A percentile compares a stretch with the other conserved stretches of the same genome.
Evolutionary conservation across 2,113 vertebrate genomes (phyloP).

Genomic region (Ammodramus savannarum): DNA sequence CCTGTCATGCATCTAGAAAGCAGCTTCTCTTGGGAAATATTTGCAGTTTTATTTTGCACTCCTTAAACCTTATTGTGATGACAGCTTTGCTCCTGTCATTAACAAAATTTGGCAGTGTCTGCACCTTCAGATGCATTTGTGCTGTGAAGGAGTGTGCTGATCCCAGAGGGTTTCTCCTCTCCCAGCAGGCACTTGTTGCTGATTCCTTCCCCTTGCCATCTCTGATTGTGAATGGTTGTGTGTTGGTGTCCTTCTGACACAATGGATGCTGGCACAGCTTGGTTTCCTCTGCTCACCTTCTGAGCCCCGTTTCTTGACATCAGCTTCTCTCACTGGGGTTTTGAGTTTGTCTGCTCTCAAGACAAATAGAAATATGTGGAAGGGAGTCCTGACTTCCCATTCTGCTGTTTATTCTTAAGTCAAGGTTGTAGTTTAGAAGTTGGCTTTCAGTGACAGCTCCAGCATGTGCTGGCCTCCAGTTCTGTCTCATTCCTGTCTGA

Average conservation of each 20-base stretch:
- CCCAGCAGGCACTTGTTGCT: not conserved
- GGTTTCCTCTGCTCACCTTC: not conserved
- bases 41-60: not conserved
- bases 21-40: not conserved
- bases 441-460: not conserved
- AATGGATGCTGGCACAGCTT: not conserved
- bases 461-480: not conserved
- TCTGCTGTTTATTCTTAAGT: not conserved
- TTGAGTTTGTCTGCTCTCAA: not conserved
- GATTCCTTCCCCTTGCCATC: not conserved
- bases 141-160: not conserved
- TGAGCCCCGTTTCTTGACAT: not conserved
- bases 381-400: not conserved
- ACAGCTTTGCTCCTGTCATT: not conserved
- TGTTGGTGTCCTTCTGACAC: not conserved
- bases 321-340: not conserved
- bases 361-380: not conserved
- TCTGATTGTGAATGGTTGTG: fast-evolving
- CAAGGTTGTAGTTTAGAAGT: not conserved
- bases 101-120: not conserved
- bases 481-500: not conserved
- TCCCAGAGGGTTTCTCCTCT: not conserved
- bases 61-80: not conserved
- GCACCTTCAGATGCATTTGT: fast-evolving
- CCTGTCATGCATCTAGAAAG: not conserved